Conservation (phyloP, 2,113 vertebrate species). For the Amphiprion ocellaris region DNA sequence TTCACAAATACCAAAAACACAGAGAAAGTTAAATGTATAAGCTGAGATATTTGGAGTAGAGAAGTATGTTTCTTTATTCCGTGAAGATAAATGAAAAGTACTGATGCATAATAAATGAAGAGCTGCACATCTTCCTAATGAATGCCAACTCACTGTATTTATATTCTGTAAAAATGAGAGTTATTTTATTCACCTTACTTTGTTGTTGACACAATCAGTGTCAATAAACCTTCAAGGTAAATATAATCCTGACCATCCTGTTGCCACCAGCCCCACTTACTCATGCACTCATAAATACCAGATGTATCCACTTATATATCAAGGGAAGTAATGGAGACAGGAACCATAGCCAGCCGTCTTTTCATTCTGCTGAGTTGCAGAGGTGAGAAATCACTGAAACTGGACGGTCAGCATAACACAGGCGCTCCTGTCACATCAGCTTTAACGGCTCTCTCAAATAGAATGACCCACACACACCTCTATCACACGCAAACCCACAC, state of each 20-base stretch:
- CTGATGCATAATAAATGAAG: slow-evolving; percentile 15
- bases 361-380: slow-evolving; percentile 75
- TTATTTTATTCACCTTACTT: not conserved
- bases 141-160: not conserved
- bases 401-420: slow-evolving; percentile 75
- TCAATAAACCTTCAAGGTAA: slow-evolving; percentile 18
- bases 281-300: slow-evolving; percentile 57
- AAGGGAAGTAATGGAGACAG: slow-evolving; percentile 67
- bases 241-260: not conserved
- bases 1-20: not conserved
- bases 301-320: slow-evolving; percentile 66
- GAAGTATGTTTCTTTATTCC: too few species aligned
- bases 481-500: slow-evolving; percentile 34
- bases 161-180: not conserved
- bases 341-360: slow-evolving; percentile 54
- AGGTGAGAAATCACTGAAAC: slow-evolving; percentile 73
- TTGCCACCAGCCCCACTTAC: slow-evolving; percentile 12
- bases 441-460: slow-evolving; percentile 74
- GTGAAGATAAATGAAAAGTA: not conserved
- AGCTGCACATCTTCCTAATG: slow-evolving; percentile 5
- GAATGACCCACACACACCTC: slow-evolving; percentile 64
- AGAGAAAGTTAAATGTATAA: slow-evolving; percentile 1
- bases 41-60: not conserved
- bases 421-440: slow-evolving; percentile 62
- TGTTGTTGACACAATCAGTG: slow-evolving; percentile 25